These are phyloP conservation scores for Falco peregrinus DNA, from an alignment of 2,797 vertebrate genomes.

Conservation along the genomic window DNA sequence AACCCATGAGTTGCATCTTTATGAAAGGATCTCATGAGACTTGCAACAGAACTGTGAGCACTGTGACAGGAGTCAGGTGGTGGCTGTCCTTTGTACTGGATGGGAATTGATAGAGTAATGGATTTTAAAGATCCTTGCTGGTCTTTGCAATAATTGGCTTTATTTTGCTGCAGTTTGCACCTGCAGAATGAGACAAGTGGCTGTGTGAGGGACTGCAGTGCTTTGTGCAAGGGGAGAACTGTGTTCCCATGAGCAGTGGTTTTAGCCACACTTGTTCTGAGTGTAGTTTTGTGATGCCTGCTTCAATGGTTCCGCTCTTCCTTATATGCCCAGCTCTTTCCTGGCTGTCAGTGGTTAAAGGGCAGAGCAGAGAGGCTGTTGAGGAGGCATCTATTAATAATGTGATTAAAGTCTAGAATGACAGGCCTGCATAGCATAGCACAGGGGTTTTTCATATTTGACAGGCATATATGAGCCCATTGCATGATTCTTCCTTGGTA, in stretches of 20 bases:
- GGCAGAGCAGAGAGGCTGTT: not conserved
- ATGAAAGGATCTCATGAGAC: not conserved
- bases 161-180: not conserved
- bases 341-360: not conserved
- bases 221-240: not conserved
- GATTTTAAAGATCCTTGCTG: not conserved
- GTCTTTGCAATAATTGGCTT: not conserved
- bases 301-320: not conserved
- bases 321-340: not conserved
- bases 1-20: not conserved
- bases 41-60: not conserved
- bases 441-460: not conserved
- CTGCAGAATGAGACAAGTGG: not conserved
- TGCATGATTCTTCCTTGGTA: not conserved
- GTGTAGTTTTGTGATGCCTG: not conserved
- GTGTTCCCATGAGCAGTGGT: not conserved
- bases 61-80: not conserved
- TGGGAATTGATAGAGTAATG: not conserved
- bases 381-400: not conserved
- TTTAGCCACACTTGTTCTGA: not conserved
- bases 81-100: not conserved
- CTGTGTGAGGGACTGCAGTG: fast-evolving
- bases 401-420: not conserved
- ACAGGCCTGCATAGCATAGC: not conserved
- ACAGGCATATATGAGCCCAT: not conserved